These are phyloP conservation scores for Lordiphosa clarofinis DNA, from an alignment of 1,140 invertebrate genomes.

Conservation along the genomic window DNA sequence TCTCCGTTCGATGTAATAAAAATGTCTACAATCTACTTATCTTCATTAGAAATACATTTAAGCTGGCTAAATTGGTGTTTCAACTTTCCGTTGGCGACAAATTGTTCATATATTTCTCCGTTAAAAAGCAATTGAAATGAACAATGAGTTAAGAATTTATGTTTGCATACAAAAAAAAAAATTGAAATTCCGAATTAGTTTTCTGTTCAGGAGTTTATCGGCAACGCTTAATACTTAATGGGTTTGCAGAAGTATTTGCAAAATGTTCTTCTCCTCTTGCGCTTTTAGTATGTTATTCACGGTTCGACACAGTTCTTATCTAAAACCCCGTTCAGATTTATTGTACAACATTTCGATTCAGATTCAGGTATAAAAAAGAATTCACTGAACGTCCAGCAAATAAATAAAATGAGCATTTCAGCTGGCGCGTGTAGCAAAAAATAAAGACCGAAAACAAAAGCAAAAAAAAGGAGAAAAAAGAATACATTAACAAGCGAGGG, in stretches of 20 bases:
- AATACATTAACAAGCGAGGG: slow-evolving; percentile 68
- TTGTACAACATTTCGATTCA: slow-evolving; percentile 35
- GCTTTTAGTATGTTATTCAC: slow-evolving; percentile 5
- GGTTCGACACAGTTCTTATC: slow-evolving; percentile 45
- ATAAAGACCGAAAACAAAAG: slow-evolving; percentile 1
- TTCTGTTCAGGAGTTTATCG: slow-evolving; percentile 40
- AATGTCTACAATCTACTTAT: slow-evolving; percentile 34
- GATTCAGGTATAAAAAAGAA: slow-evolving; percentile 39
- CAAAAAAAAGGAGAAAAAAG: not conserved
- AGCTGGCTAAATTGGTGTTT: slow-evolving; percentile 2
- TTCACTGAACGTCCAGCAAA: slow-evolving; percentile 56
- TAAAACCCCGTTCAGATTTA: slow-evolving; percentile 68
- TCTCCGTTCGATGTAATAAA: too few species aligned
- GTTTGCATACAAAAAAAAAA: slow-evolving; percentile 5
- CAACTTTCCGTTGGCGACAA: slow-evolving; percentile 3
- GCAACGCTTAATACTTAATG: slow-evolving; percentile 40
- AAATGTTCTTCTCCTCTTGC: slow-evolving; percentile 1
- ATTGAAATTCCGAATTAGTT: slow-evolving; percentile 12
- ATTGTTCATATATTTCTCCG: slow-evolving; percentile 25
- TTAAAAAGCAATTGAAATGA: slow-evolving; percentile 37
- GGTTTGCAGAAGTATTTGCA: slow-evolving; percentile 6
- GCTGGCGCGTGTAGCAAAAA: slow-evolving; percentile 41
- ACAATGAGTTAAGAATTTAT: slow-evolving; percentile 25
- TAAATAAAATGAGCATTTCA: slow-evolving; percentile 59
- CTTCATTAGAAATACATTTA: slow-evolving; percentile 38